Evolutionary conservation across 2,888 invertebrate species (phyloP), one percentile per base, ranked within the genome.

Genomic region (Cheilosia grossa): DNA sequence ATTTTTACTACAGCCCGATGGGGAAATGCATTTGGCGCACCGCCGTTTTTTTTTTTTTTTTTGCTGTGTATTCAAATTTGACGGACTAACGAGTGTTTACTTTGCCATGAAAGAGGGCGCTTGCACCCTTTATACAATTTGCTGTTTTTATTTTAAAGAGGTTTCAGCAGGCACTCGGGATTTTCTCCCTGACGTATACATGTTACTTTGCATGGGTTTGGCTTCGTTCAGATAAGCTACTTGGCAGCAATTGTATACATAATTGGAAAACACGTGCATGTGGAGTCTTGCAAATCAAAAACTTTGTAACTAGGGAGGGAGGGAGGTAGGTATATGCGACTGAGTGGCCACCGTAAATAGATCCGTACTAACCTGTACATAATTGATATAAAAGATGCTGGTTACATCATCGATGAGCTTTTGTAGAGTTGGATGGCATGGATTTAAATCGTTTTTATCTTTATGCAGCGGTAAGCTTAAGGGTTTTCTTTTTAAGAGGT

Each of bases 21-120:
- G 54, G 49, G 42, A 74, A 49, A 79, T 64, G 56, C 51, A 70
- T 64, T 70, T 78, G 61, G 47, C 47, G 47, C 19, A 63, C 19
- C 30, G n/a, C 9, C 54, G 53, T 24, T 2, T 24, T 24, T 59
- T 42, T n/a, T 61, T 56, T 53, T 66, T 17, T 10, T 61, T 54
- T 61, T 51, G 13, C 37, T 37, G 40, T 47, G 27, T 17, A 15
- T 19, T 69, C 21, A 47, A 78, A 82, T 82, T 83, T 74, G 73
- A 74, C 74, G 69, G 64, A 44, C 79, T 83, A 74, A 79, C 69
- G 79, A 83, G 82, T 83, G 73, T 83, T 83, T 83, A 74, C 82
- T 64, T 83, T 83, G 78, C 73, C 63, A 74, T 83, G 64, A 64
- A 67, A 78, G 56, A 61, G 82, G 69, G 79, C 69, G 79, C 66